phyloP scores from a whole-genome alignment of 1,140 invertebrate genomes.

The Drosophila nannoptera region DNA sequence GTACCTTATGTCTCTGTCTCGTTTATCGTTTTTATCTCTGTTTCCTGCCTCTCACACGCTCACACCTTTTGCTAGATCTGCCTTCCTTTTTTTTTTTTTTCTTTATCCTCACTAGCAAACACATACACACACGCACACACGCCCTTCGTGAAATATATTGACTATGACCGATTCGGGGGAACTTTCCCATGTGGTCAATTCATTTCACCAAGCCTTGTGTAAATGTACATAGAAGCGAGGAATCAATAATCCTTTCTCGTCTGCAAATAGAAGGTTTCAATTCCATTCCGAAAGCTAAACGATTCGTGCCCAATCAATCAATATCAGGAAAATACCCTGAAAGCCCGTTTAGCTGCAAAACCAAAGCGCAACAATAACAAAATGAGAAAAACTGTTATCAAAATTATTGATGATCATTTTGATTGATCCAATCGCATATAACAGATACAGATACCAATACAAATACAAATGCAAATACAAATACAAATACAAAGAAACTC shows the following conservation, averaged over 20 bases:
- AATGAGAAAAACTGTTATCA: slow-evolving; percentile 50
- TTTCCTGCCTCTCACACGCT: slow-evolving; percentile 71
- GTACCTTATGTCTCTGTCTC: slow-evolving; percentile 67
- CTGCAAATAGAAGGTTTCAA: slow-evolving; percentile 30
- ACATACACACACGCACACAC: slow-evolving; percentile 17
- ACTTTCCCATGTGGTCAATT: slow-evolving; percentile 34
- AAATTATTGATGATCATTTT: slow-evolving; percentile 41
- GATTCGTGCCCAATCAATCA: slow-evolving; percentile 24
- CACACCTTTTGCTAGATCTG: slow-evolving; percentile 71
- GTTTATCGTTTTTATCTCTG: slow-evolving; percentile 59
- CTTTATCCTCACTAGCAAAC: slow-evolving; percentile 48
- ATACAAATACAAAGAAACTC: slow-evolving; percentile 54
- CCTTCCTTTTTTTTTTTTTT: slow-evolving; percentile 36
- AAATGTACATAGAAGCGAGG: slow-evolving; percentile 66
- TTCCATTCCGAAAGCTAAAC: slow-evolving; percentile 39
- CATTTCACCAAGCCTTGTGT: slow-evolving; percentile 48
- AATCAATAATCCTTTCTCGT: slow-evolving; percentile 44
- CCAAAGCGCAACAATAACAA: slow-evolving; percentile 37
- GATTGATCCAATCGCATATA: slow-evolving; percentile 34
- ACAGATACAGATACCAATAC: slow-evolving; percentile 62
- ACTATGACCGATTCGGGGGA: slow-evolving; percentile 24
- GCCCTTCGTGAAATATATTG: slow-evolving; percentile 44
- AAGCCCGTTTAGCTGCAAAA: slow-evolving; percentile 36
- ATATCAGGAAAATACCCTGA: slow-evolving; percentile 6
- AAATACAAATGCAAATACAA: too few relatives aligned